Conservation (phyloP, 2,113 vertebrate species). For the Corythornis vintsioides region DNA sequence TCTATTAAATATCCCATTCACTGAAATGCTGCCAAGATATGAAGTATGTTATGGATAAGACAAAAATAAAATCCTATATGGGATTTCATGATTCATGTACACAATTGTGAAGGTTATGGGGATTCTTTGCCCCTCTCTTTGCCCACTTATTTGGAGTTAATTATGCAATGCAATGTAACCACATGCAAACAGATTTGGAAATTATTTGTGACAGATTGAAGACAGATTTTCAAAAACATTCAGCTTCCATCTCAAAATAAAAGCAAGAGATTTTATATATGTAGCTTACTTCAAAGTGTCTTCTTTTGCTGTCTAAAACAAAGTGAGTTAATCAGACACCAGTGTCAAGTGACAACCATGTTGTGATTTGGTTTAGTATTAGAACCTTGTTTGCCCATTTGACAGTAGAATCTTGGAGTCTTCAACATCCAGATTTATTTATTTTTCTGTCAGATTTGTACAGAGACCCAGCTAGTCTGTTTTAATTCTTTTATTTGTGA, state of each 20-base stretch:
- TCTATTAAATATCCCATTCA: neutral
- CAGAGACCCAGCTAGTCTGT: neutral
- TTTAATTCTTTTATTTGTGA: neutral
- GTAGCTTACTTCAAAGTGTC: neutral
- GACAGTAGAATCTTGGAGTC: neutral
- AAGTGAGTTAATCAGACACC: neutral
- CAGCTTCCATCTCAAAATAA: neutral
- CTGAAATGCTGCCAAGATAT: neutral
- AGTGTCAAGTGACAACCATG: too few relatives aligned
- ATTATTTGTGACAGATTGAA: neutral
- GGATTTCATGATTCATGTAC: neutral
- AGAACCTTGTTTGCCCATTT: neutral
- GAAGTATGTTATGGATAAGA: neutral
- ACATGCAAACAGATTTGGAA: neutral
- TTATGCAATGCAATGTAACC: neutral
- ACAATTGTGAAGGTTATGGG: neutral
- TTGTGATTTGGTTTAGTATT: neutral
- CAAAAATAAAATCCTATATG: neutral
- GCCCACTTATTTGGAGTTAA: neutral
- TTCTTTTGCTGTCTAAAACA: neutral
- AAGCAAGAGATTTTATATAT: neutral
- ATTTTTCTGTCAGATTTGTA: neutral
- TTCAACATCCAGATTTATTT: neutral
- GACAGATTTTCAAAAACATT: neutral
- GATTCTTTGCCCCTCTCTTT: neutral